Evolutionary conservation across 2,888 invertebrate genomes (phyloP), one percentile per base, ranked within the genome.

Genomic region (Tromatobia lineatoria): DNA sequence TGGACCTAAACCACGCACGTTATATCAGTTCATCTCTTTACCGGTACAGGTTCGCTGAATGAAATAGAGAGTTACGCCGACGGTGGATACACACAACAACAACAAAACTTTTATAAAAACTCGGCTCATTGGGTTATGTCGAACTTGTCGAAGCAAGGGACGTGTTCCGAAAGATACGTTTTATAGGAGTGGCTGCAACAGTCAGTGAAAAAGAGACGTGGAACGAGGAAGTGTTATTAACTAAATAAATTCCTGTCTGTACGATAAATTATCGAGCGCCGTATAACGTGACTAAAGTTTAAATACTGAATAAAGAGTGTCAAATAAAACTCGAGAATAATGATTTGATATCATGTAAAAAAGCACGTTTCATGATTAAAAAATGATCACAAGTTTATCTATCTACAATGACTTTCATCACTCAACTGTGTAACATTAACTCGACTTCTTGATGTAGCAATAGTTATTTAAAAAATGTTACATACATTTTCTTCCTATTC

Each of bases 181-280:
- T 29, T 18, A 47, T 23, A 23, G 11, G 20, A 20, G 45, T 45
- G 23, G 23, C 15, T 23, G 15, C 47, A 15, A n/a, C 25, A 10
- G 25, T 8, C 25, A 47, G 47, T n/a, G 47, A 23, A 67, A 59
- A 13, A 15, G 15, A 7, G 13, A 29, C 59, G 29, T 34, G 0
- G 25, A 59, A 59, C 59, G 7, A 25, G 59, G 34, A 59, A 59
- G 15, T 59, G n/a, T 29, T 29, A 29, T n/a, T 67, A 47, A 67
- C 15, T 29, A 29, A 47, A 67, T 67, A 67, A 15, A 67, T 67
- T 67, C 50, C 67, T 29, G 29, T 29, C 47, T 25, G 20, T 13
- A 25, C 47, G 47, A 47, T 25, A n/a, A 67, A 50, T 45, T 50
- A 50, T 50, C 67, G 47, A 25, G 47, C 25, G n/a, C 25, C 15